Conservation (phyloP, 2,888 invertebrate genomes). For the Rapana venosa region DNA sequence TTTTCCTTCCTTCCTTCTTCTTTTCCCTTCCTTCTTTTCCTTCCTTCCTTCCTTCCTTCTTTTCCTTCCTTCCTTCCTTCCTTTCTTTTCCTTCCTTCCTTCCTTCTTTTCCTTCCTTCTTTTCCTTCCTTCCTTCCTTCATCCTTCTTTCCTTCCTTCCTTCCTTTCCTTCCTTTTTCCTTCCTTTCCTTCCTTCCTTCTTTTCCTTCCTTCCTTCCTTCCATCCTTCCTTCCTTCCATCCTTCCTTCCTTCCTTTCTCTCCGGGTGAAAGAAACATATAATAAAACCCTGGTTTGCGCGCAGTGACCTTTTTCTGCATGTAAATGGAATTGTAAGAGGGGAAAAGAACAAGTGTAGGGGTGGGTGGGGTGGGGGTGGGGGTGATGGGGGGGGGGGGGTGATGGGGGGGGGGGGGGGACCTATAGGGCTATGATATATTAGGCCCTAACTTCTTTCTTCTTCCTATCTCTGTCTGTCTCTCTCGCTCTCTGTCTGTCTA, state of each 20-base stretch:
- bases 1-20: not conserved
- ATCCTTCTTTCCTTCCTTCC: not conserved
- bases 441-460: conserved; percentile 37
- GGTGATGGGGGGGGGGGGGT: not conserved
- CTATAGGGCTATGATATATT: conserved; percentile 13
- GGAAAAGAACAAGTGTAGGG: not conserved
- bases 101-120: too few relatives aligned
- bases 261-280: conserved; percentile 35
- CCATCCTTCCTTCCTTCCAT: not conserved
- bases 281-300: conserved; percentile 28
- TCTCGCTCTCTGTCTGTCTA: too few relatives aligned
- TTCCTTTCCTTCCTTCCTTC: not conserved
- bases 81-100: too few relatives aligned
- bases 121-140: not conserved
- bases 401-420: not conserved
- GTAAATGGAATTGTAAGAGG: not conserved
- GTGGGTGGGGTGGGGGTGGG: not conserved
- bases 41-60: not conserved
- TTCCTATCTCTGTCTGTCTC: conserved; percentile 14
- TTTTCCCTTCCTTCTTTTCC: not conserved
- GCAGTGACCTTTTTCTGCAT: not conserved
- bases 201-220: not conserved
- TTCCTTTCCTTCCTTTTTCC: not conserved
- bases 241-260: not conserved
- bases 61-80: not conserved